Conservation (phyloP, 2,888 invertebrate genomes). For the Drosophila cognata region DNA sequence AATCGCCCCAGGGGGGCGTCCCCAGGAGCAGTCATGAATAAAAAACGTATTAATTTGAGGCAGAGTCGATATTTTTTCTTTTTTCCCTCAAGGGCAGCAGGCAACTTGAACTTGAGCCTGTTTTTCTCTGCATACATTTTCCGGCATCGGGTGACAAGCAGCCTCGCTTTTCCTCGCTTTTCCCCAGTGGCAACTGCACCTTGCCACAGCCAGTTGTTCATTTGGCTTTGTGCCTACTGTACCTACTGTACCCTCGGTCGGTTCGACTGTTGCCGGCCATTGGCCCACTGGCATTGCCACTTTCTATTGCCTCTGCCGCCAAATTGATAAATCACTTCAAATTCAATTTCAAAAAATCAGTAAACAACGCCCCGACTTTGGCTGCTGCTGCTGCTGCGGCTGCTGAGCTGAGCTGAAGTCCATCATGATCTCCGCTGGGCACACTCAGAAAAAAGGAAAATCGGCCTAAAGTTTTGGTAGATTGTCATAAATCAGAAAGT, state of each 20-base stretch:
- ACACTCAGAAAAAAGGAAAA: slow-evolving; percentile 9
- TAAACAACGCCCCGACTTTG: slow-evolving; percentile 23
- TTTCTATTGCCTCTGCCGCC: slow-evolving; percentile 65
- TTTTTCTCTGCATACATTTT: not conserved
- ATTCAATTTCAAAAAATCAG: slow-evolving; percentile 70
- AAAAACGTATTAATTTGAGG: slow-evolving; percentile 79
- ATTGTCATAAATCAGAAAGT: not conserved
- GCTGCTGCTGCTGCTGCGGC: not conserved
- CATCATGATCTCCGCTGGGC: slow-evolving; percentile 47
- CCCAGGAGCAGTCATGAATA: slow-evolving; percentile 70
- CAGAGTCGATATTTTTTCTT: slow-evolving; percentile 55
- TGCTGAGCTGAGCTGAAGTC: slow-evolving; percentile 19
- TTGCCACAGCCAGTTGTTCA: slow-evolving; percentile 27
- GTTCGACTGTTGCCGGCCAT: slow-evolving; percentile 28
- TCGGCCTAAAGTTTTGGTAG: not conserved
- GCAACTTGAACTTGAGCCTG: slow-evolving; percentile 55
- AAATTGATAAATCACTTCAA: slow-evolving; percentile 67
- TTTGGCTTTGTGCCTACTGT: slow-evolving; percentile 55
- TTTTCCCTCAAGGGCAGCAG: slow-evolving; percentile 49
- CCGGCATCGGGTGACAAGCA: slow-evolving; percentile 47
- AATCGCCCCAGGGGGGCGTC: slow-evolving; percentile 67
- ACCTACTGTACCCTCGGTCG: slow-evolving; percentile 25
- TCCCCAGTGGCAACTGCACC: slow-evolving; percentile 59
- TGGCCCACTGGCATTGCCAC: slow-evolving; percentile 51
- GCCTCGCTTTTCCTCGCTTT: slow-evolving; percentile 42